Evolutionary conservation across 2,797 vertebrate species (phyloP), one percentile per base, ranked within the genome.

Genomic region (Lithobates sylvaticus): DNA sequence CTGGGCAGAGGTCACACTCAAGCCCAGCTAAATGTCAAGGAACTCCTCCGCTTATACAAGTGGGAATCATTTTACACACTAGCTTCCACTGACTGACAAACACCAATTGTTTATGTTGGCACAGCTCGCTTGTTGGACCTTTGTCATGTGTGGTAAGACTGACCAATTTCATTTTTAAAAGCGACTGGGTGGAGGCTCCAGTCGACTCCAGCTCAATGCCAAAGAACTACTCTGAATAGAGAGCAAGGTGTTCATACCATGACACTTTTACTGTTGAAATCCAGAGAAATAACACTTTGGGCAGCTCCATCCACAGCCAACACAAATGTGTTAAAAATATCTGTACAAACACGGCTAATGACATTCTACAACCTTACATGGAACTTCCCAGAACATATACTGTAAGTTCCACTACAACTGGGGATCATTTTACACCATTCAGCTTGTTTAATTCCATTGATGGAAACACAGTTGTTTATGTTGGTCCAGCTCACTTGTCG

Each of bases 311-410:
- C 50, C 4, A 0, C 70, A 72, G 70, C 23, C 70, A 72, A 72
- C 16, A 72, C 36, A 72, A 39, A 72, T n/a, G 36, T 72, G 36
- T 72, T 65, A 65, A 65, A 65, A 65, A 65, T 65, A 65, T 65
- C 61, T 26, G 61, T 23, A 65, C 61, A 65, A 23, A 65, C 21
- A 26, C 7, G 61, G 10, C 61, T 65, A 26, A 65, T 65, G n/a
- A 65, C n/a, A 65, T 23, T 65, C 50, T 54, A 54, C 15, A 54
- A 54, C 50, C 50, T 54, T 16, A 54, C 50, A 54, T 50, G 42
- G 42, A 44, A 34, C 15, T 21, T 15, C 10, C 12, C 58, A 2
- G 61, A 21, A 67, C 36, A 2, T 29, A 29, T 29, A 29, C 10
- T 67, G 76, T n/a, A 67, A 36, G 26, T 42, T 5, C 23, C 42